Base-by-base conservation (phyloP, 2,113 vertebrate species). In the Pionites leucogaster region DNA sequence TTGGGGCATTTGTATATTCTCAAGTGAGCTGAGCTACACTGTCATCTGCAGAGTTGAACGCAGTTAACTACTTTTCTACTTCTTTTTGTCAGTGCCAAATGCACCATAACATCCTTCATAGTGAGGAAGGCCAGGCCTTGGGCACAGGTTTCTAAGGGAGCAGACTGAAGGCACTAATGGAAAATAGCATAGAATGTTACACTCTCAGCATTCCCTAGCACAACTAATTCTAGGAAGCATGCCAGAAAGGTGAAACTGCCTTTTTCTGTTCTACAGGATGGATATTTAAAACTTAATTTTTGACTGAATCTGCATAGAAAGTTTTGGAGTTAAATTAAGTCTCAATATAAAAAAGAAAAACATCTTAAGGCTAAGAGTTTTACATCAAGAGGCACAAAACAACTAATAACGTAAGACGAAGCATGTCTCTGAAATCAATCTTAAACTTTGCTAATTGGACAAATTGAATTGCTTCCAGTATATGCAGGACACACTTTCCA, bases 11-110 rank as follows among this genome's bases (percentile, higher is more conserved):
- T 94, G 90, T 67, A 63, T 44, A 96, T 59, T 64, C 25, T 31
- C 12, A 68, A 93, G 83, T 29, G 92, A 81, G 81, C 33, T 69
- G 72, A 77, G 68, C 37, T 85, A 27, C 35, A 20, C 82, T 63
- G 42, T 67, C 62, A 88, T 85, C 67, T 92, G 64, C 53, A 82
- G 68, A 94, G 35, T 91, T 57, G 92, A 89, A 63, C 72, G 63
- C 53, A 81, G 94, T 83, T 95, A 91, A 87, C 71, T 95, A 33
- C 23, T 89, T 31, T 47, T 67, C 72, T 46, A 13, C 29, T 92
- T 87, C 77, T 93, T 96, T 96, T 35, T 79, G n/a, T 49, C 68
- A 88, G 39, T 64, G 81, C 72, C 77, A 91, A 70, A 92, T 53
- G 59, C n/a, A 74, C 44, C 63, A 82, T 75, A 53, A 44, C 80